A percentile compares a stretch with the other conserved stretches of the same genome.
These are phyloP conservation scores for Ericerus pela DNA, from an alignment of 1,140 invertebrate genomes.

Conservation along the genomic window DNA sequence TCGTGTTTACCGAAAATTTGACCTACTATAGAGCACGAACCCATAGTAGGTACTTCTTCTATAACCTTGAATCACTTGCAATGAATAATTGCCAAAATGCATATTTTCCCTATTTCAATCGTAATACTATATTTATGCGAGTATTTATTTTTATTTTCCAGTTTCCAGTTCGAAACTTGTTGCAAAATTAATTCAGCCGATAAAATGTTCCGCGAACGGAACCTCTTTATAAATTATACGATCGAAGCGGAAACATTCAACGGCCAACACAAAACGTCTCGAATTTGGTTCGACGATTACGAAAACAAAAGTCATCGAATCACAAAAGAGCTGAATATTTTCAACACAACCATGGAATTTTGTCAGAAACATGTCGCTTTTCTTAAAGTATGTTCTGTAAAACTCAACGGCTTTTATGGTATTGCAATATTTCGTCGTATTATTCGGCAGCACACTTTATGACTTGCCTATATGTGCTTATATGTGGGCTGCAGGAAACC, in stretches of 20 bases:
- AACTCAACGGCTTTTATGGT: not conserved
- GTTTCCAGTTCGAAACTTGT: conserved; percentile 75
- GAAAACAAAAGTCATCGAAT: not conserved
- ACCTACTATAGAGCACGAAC: too few relatives aligned
- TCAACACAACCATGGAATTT: conserved; percentile 28
- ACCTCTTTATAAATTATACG: conserved; percentile 43
- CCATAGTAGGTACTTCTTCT: too few relatives aligned
- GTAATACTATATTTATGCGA: too few relatives aligned
- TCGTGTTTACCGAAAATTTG: too few relatives aligned
- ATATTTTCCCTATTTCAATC: too few relatives aligned
- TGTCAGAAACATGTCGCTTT: conserved; percentile 63
- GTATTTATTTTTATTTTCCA: conserved; percentile 31
- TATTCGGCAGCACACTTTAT: not conserved
- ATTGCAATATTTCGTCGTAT: not conserved
- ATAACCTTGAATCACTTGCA: too few relatives aligned
- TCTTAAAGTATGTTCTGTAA: conserved; percentile 41
- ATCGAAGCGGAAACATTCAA: conserved; percentile 73
- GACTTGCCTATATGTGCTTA: not conserved
- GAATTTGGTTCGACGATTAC: conserved; percentile 52
- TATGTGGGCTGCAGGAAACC: conserved; percentile 39
- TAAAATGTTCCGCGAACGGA: conserved; percentile 29
- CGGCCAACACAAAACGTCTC: conserved; percentile 59
- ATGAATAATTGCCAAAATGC: too few relatives aligned
- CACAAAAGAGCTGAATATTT: not conserved
- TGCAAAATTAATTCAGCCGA: conserved; percentile 56